Evolutionary conservation across 1,140 invertebrate genomes (phyloP).

Genomic region (Cardiocondyla obscurior): DNA sequence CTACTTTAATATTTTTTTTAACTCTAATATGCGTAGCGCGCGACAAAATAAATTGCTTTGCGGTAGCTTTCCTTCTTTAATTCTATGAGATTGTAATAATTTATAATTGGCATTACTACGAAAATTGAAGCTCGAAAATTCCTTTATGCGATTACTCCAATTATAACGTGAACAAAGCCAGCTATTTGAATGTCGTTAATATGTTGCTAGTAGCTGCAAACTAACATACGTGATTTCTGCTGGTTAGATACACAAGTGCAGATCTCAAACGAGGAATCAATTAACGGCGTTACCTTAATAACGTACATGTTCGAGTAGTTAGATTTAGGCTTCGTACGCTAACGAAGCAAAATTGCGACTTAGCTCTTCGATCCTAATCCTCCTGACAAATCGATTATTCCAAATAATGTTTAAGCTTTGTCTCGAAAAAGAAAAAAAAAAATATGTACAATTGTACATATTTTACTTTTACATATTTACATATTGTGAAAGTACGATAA

Average conservation of each 20-base stretch:
- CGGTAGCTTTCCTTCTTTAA: not conserved
- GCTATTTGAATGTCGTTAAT: conserved; percentile 20
- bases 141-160: conserved; percentile 1
- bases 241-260: conserved; percentile 20
- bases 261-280: conserved; percentile 42
- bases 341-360: conserved; percentile 35
- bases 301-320: conserved; percentile 27
- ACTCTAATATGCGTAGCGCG: not conserved
- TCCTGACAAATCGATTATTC: not conserved
- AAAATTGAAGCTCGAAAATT: conserved; percentile 6
- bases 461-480: not conserved
- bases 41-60: not conserved
- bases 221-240: conserved; percentile 11
- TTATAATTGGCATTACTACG: not conserved
- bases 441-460: not conserved
- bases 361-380: not conserved
- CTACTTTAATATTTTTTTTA: not conserved
- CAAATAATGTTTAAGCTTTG: not conserved
- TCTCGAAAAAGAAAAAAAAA: not conserved
- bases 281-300: conserved; percentile 36
- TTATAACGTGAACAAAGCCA: conserved; percentile 1
- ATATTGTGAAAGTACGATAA: too few relatives aligned
- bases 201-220: not conserved
- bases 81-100: not conserved
- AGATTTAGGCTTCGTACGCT: not conserved